Base-by-base conservation (phyloP, 92 coral and sea anemone species). In the Zoanthus sociatus region DNA sequence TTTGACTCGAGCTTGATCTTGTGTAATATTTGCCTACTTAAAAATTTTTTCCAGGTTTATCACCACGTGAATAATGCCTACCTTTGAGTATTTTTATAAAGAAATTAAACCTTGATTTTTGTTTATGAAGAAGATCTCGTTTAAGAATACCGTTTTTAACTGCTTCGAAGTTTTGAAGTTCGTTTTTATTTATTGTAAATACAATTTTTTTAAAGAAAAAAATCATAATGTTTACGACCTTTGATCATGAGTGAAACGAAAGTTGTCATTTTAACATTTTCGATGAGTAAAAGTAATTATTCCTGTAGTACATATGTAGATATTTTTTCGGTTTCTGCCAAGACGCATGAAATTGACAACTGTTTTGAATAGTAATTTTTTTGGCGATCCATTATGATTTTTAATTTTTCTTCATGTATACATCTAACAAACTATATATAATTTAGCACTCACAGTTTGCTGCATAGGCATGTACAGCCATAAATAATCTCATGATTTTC, bases 151-250 rank as follows among this genome's bases (percentile, higher is more conserved):
- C 42, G 47, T 78, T 37, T 37, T 1, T 9, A 78, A 78, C 18
- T 17, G 45, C 74, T 69, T 69, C 74, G 3, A 26, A 69, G 4
- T 6, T 30, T 66, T 45, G 31, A 37, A 44, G 42, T 26, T 37
- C 55, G 42, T 81, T 71, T 44, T 79, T 61, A 33, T 67, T 44
- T 47, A 55, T 18, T 53, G 75, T 56, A 11, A 33, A 21, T 17
- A 77, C 46, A 26, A 55, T 45, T 74, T 77, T 37, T 7, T 26
- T 26, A 26, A 42, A 45, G 21, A 15, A 13, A 77, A 53, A 77
- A 77, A 53, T 77, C 82, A 26, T 51, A 20, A 46, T 81, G 75
- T 64, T 81, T 81, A 81, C 73, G 85, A 81, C 50, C 85, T 81
- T 81, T 81, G 85, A 81, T 81, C 85, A 50, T 81, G 14, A 15